Base-by-base conservation (phyloP, 2,888 invertebrate genomes). In the Diarsia mendica region DNA sequence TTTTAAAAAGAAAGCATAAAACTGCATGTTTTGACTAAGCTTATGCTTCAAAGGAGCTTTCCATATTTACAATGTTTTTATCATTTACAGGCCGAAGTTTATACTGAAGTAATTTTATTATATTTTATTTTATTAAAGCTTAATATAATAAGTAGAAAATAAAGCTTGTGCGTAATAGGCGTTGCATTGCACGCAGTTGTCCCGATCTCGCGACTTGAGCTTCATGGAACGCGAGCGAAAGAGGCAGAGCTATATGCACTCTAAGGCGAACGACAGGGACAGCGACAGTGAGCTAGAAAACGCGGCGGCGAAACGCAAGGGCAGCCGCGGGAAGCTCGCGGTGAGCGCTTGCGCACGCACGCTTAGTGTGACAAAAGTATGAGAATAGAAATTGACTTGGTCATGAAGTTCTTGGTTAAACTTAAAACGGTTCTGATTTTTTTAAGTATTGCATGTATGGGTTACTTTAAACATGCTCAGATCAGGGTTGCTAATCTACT, bases 281-380 rank as follows among this genome's bases (percentile, higher is more conserved):
- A 99, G 99, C 94, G 99, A 99, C 97, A 99, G 99, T 93, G 99
- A 99, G 95, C 98, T 97, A 94, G 97, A 97, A 95, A 94, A 94
- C 95, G 93, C 95, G 84, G 89, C 94, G 87, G 92, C 94, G 89
- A 96, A 96, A 89, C 94, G 96, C 92, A 96, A 96, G 92, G 95
- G 94, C 89, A 97, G 97, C 90, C 97, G 98, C 86, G 97, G 97
- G 87, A 98, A 98, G 95, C 97, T 98, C 90, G 98, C 98, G 90
- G 97, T 97, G 91, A 97, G 98, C 94, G 87, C 91, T 79, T 81
- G 78, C 86, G 89, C 85, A 82, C 73, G 82, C 97, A 92, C 90
- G 92, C 92, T 90, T 88, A 81, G 87, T 86, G 88, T 85, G n/a
- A 85, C 85, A 85, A 81, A 86, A 87, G 72, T 89, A 87, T 93